Evolutionary conservation across 2,797 vertebrate species (phyloP).

Genomic region (Decapterus maruadsi): DNA sequence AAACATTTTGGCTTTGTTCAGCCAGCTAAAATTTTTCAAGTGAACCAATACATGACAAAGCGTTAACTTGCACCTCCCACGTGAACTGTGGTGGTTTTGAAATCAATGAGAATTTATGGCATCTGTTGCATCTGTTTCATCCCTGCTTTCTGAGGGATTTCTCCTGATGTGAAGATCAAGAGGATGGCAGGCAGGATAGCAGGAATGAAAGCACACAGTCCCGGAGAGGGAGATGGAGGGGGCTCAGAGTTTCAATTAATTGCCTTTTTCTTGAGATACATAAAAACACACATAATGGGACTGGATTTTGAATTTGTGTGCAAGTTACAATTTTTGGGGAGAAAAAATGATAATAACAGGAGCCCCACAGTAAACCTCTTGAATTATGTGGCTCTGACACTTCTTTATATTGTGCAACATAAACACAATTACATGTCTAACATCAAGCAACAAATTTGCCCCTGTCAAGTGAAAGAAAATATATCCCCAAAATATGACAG

Average conservation of each 20-base stretch:
- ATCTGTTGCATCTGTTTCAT: conserved; percentile 38
- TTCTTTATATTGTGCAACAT: too few relatives aligned
- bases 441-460: background rate
- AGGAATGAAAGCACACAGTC: conserved; percentile 39
- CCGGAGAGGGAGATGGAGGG: background rate
- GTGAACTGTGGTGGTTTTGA: conserved; percentile 21
- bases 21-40: conserved; percentile 14
- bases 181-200: conserved; percentile 13
- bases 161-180: conserved; percentile 37
- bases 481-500: too few relatives aligned
- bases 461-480: too few relatives aligned
- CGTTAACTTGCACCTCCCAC: conserved; percentile 11
- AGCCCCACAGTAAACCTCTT: conserved; percentile 1
- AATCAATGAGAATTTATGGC: conserved; percentile 41
- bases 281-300: background rate
- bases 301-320: conserved; percentile 5
- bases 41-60: conserved; percentile 5
- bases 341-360: background rate
- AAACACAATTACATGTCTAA: background rate
- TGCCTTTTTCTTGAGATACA: conserved; percentile 32
- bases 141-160: conserved; percentile 34
- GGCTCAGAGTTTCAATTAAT: conserved; percentile 25
- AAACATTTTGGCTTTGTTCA: background rate
- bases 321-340: background rate
- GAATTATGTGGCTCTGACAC: background rate